These are phyloP conservation scores for Cochlearius cochlearius DNA, from an alignment of 2,113 vertebrate species.

Conservation along the genomic window DNA sequence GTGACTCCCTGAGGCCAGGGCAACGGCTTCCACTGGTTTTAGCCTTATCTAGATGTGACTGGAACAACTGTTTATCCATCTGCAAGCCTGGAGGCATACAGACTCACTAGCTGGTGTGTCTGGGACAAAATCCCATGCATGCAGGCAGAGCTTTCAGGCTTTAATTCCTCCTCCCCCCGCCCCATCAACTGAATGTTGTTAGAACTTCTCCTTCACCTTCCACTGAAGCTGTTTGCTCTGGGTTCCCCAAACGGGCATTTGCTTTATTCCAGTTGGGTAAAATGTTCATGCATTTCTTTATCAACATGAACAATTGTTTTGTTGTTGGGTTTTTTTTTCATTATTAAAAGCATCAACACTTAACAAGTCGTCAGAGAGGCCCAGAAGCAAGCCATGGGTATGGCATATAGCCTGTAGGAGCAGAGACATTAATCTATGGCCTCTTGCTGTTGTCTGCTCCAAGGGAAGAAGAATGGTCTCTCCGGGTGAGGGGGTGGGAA, in stretches of 20 bases:
- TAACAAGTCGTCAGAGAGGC: background rate
- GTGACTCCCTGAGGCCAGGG: conserved; percentile 1
- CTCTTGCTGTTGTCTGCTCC: background rate
- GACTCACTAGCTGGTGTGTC: background rate
- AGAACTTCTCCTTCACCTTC: background rate
- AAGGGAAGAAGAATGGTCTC: background rate
- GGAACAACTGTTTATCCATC: background rate
- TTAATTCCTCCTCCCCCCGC: background rate
- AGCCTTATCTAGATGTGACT: background rate
- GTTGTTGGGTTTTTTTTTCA: background rate
- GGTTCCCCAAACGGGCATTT: background rate
- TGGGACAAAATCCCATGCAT: background rate
- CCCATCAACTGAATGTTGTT: background rate
- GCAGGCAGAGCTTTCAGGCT: background rate
- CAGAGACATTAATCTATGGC: background rate
- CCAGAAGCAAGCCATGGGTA: background rate
- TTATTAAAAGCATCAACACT: background rate
- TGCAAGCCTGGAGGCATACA: background rate
- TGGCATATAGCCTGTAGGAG: background rate
- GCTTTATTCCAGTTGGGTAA: background rate
- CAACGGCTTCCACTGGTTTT: background rate
- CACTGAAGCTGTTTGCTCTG: background rate
- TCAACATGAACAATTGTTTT: background rate
- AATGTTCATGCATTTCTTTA: background rate
- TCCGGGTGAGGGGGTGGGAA: background rate